Base-by-base conservation (phyloP, 2,888 invertebrate genomes). In the Chrysolina oricalcia region DNA sequence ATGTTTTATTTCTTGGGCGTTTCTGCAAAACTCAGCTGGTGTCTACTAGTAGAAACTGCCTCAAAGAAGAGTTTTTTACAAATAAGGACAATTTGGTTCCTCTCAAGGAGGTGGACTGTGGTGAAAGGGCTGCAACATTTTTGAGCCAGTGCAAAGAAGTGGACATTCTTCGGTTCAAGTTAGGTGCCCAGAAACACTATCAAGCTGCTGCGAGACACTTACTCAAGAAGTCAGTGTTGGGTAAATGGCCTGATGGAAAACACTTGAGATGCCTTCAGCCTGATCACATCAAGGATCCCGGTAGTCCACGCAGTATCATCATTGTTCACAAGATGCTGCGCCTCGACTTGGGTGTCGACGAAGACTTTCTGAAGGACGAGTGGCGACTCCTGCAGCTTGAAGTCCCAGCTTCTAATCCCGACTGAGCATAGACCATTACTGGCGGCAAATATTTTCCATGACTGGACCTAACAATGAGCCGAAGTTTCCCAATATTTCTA, bases 1-100 rank as follows among this genome's bases (percentile, higher is more conserved):
- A n/a, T n/a, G n/a, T 15, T 73, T 65, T 77, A 59, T 23, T 78
- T 72, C 65, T 21, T 40, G 40, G 40, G 40, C 40, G 10, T 15
- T 43, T 43, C 43, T 43, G 43, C 43, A 43, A 15, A 50, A n/a
- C 50, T 50, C 19, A 17, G 50, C 50, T 50, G 50, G 50, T 50
- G 50, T 50, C 50, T 17, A 50, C 19, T 50, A 50, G 50, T 50
- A 50, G 50, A 50, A 50, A 50, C 50, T 50, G 50, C 19, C 50
- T 50, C 50, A 50, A 50, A 3, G 19, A 50, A 19, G 50, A 50
- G 50, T 17, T 50, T 50, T n/a, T 50, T 9, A 50, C 19, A 50
- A 50, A 50, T 19, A 50, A 50, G n/a, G 50, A 19, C 50, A 50
- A 50, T 50, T 50, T 50, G 50, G 50, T 50, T 50, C 19, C 50